Evolutionary conservation across 1,140 invertebrate species (phyloP).

Genomic region (Homalodisca vitripennis): DNA sequence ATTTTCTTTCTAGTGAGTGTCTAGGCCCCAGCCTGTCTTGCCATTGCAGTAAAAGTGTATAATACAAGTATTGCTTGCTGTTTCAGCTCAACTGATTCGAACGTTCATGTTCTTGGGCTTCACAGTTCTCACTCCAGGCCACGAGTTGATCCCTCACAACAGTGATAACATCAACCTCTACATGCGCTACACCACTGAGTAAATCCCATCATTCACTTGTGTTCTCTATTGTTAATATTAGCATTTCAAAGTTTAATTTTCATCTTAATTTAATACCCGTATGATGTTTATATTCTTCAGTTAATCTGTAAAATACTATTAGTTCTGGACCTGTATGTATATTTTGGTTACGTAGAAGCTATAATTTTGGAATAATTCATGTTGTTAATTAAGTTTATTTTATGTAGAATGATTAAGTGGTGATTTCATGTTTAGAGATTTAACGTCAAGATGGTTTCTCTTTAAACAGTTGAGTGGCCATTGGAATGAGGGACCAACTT

Average conservation of each 20-base stretch:
- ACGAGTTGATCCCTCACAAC: constrained; percentile 67
- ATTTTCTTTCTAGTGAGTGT: too few species aligned
- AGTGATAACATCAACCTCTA: constrained; percentile 65
- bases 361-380: background rate
- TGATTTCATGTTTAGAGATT: constrained; percentile 6
- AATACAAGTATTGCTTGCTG: too few species aligned
- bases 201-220: constrained; percentile 39
- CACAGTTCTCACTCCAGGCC: constrained; percentile 76
- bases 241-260: background rate
- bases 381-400: constrained; percentile 10
- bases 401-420: constrained; percentile 9
- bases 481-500: constrained; percentile 10
- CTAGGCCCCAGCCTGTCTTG: too few species aligned
- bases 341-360: background rate
- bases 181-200: constrained; percentile 79
- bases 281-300: too few species aligned
- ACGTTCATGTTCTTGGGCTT: constrained; percentile 98
- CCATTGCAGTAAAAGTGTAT: too few species aligned
- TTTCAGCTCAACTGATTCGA: constrained; percentile 76
- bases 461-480: background rate
- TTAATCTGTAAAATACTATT: background rate
- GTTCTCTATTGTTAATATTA: background rate
- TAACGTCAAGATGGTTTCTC: constrained; percentile 7
- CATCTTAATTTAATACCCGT: background rate
- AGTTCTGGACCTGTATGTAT: background rate